Percentiles rank a stretch among this genome's conserved stretches.
These are phyloP conservation scores for Pipistrellus pygmaeus DNA, from an alignment of 2,797 vertebrate genomes.

Conservation along the genomic window DNA sequence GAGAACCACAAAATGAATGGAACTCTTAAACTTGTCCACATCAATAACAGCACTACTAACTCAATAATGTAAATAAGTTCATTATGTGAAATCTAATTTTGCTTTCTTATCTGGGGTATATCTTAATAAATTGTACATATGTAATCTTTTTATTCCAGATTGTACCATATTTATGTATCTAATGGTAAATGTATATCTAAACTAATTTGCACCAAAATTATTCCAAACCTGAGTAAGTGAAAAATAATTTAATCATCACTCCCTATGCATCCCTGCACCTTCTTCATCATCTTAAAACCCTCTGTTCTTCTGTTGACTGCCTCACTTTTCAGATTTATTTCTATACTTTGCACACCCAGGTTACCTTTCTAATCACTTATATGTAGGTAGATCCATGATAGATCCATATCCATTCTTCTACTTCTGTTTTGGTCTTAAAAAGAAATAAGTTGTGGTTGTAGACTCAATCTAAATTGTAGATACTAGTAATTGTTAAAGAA, in stretches of 20 bases:
- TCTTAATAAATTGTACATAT: background rate
- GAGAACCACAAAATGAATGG: background rate
- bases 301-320: background rate
- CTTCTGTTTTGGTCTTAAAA: background rate
- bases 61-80: background rate
- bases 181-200: background rate
- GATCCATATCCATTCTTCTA: background rate
- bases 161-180: background rate
- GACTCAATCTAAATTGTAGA: background rate
- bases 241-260: background rate
- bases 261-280: accelerated
- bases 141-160: background rate
- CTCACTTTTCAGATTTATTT: background rate
- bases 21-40: background rate
- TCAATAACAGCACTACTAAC: background rate
- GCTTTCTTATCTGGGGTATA: background rate
- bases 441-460: background rate
- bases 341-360: background rate
- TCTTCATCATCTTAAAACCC: background rate
- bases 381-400: background rate
- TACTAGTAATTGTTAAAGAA: background rate
- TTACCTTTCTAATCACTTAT: background rate
- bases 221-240: background rate
- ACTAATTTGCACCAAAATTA: background rate
- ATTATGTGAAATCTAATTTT: background rate